A percentile compares a stretch with the other conserved stretches of the same genome.
Evolutionary conservation across 2,113 vertebrate species (phyloP).

Genomic region (Dipodomys ordii): DNA sequence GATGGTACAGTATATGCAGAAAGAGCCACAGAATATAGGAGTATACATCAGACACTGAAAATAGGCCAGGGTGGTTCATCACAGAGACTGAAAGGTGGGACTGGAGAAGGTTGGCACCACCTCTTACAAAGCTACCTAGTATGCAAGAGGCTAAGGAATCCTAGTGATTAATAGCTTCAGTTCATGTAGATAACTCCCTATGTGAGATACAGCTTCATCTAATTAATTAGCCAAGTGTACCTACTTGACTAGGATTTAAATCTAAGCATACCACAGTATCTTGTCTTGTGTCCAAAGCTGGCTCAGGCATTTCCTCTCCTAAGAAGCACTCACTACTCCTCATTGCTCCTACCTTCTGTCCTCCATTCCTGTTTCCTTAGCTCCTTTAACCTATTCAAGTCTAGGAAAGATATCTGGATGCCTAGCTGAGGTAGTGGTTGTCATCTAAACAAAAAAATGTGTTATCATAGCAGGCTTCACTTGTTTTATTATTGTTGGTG

Average conservation of each 20-base stretch:
- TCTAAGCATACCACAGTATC: not conserved
- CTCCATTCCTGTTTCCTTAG: slow-evolving; percentile 39
- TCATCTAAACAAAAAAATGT: slow-evolving; percentile 16
- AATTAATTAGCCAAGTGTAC: slow-evolving; percentile 41
- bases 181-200: slow-evolving; percentile 22
- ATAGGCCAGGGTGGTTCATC: not conserved
- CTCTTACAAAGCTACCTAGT: not conserved
- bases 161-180: slow-evolving; percentile 12
- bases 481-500: too few species aligned
- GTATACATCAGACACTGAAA: slow-evolving; percentile 14
- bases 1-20: not conserved
- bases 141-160: slow-evolving; percentile 22
- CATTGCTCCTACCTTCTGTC: slow-evolving; percentile 8
- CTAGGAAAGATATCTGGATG: slow-evolving; percentile 4
- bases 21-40: not conserved
- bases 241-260: slow-evolving; percentile 52
- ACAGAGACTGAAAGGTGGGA: slow-evolving; percentile 12
- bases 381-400: not conserved
- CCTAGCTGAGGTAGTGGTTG: slow-evolving; percentile 37
- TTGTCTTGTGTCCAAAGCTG: slow-evolving; percentile 31
- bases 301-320: slow-evolving; percentile 25
- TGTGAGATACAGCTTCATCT: slow-evolving; percentile 25
- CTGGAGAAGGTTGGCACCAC: slow-evolving; percentile 12
- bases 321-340: not conserved
- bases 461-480: not conserved